Percentiles rank a stretch among this genome's conserved stretches.
These are phyloP conservation scores for Alouatta palliata DNA, from an alignment of 2,113 vertebrate species.

Conservation along the genomic window DNA sequence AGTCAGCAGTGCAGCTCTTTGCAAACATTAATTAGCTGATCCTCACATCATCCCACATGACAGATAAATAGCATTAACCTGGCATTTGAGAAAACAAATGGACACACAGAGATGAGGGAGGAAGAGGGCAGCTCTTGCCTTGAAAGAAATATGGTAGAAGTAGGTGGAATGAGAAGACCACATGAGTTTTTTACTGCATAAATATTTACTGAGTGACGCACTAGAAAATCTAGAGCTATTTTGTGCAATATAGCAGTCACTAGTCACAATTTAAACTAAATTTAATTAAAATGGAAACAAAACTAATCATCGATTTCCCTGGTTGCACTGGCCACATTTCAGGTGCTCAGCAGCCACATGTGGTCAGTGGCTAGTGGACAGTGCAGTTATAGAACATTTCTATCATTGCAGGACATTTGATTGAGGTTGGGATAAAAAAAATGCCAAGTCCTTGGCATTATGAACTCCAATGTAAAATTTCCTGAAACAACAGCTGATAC, in stretches of 20 bases:
- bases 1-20: slow-evolving; percentile 59
- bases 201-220: background rate
- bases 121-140: background rate
- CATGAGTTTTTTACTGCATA: background rate
- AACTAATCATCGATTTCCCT: background rate
- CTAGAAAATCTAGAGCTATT: background rate
- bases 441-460: background rate
- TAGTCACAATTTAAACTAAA: slow-evolving; percentile 8
- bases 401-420: background rate
- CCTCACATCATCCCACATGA: slow-evolving; percentile 59
- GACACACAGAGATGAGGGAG: background rate
- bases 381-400: background rate
- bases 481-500: background rate
- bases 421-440: background rate
- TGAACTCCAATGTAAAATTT: background rate
- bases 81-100: slow-evolving; percentile 56
- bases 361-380: background rate
- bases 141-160: background rate
- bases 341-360: background rate
- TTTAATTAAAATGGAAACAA: slow-evolving; percentile 9
- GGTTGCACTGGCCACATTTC: background rate
- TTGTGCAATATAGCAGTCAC: background rate
- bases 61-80: slow-evolving; percentile 62
- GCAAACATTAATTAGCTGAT: slow-evolving; percentile 74
- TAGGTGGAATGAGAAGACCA: background rate